Base-by-base conservation (phyloP, 1,140 invertebrate species). In the Steinernema khuongi region DNA sequence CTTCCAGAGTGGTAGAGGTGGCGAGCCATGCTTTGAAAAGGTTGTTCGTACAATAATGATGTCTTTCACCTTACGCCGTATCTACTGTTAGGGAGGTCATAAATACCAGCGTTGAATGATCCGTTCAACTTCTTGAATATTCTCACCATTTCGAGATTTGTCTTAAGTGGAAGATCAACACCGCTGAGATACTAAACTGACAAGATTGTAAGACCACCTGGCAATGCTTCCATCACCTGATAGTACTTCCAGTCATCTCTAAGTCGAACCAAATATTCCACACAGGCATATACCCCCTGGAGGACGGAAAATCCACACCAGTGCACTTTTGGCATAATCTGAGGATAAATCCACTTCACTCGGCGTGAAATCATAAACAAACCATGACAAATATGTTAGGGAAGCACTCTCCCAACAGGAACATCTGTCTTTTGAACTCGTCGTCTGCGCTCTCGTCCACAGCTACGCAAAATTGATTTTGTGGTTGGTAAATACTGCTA, bases 391-490 rank as follows among this genome's bases (percentile, higher is more conserved):
- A 31, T 22, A 77, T 74, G 32, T 77, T 77, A 31, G 76, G 77
- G 74, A 77, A 78, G 71, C 76, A 77, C n/a, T 79, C 0, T 1
- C 31, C 1, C 18, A 77, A 1, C 22, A 7, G 26, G n/a, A 67
- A n/a, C 31, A 77, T 43, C 28, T 28, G 28, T 18, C 33, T 41
- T 30, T 78, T 79, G 68, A 79, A 79, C 11, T 0, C 31, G 1
- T 22, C 11, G 18, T 28, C 18, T 31, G 78, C 1, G 31, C 43
- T 79, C 71, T 70, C 70, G 66, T 79, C 77, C 29, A 79, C 66
- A 28, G 78, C 74, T 31, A 78, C 44, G 69, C 78, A 78, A 44
- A 80, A 78, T 1, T 43, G 29, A 71, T 78, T 78, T 71, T 78
- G 77, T 1, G 77, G 77, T 19, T 77, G 78, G 66, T 78, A 77